A percentile compares a stretch with the other conserved stretches of the same genome.
Evolutionary conservation across 2,797 vertebrate genomes (phyloP).

Genomic region (Valencia hispanica): DNA sequence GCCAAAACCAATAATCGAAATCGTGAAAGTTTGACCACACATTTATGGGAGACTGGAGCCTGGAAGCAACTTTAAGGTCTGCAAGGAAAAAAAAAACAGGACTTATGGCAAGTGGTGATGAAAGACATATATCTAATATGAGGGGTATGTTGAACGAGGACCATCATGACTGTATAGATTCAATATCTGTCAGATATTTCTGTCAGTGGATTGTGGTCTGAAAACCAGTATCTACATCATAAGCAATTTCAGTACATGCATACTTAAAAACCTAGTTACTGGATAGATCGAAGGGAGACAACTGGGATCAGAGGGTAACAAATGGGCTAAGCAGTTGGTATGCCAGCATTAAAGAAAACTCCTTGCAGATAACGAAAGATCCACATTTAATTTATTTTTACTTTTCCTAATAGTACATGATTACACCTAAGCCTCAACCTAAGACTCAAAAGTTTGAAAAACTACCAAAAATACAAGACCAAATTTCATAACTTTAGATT

Average conservation of each 20-base stretch:
- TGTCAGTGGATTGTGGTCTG: constrained; percentile 1
- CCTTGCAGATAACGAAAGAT: neutral
- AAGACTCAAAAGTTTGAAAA: too few relatives aligned
- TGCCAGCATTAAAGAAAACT: neutral
- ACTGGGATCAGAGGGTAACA: neutral
- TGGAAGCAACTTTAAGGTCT: constrained; percentile 28
- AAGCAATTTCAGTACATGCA: constrained; percentile 16
- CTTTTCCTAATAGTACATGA: neutral
- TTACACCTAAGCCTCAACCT: neutral
- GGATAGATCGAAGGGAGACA: neutral
- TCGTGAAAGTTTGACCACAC: constrained; percentile 19
- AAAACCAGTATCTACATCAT: neutral
- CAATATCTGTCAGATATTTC: constrained; percentile 17
- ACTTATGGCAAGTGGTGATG: constrained; percentile 29
- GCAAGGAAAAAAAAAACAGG: neutral
- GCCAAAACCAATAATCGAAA: constrained; percentile 15
- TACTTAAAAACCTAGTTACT: constrained; percentile 20
- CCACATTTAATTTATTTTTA: neutral
- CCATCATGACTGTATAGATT: constrained; percentile 19
- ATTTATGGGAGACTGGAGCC: constrained; percentile 11
- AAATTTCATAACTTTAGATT: neutral
- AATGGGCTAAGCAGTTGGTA: neutral
- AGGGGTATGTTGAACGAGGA: constrained; percentile 31
- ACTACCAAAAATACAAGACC: neutral
- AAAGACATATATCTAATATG: constrained; percentile 32